Evolutionary conservation across 2,797 vertebrate genomes (phyloP).

Genomic region (Hypotaenidia philippensis): DNA sequence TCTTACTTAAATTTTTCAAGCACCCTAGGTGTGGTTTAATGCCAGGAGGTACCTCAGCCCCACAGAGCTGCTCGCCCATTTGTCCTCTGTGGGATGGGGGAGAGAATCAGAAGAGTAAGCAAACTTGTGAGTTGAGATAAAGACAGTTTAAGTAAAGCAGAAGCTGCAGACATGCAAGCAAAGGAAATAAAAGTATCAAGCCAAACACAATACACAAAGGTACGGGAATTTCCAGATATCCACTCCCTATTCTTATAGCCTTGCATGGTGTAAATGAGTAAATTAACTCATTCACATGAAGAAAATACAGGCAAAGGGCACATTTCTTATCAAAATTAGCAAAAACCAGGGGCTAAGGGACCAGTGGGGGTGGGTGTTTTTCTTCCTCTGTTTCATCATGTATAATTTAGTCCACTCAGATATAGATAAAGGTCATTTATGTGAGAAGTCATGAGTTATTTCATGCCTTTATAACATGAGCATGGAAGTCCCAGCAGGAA

Average conservation of each 20-base stretch:
- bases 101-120: neutral
- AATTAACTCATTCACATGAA: neutral
- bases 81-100: neutral
- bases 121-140: neutral
- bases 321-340: neutral
- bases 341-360: neutral
- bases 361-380: neutral
- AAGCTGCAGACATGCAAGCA: neutral
- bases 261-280: neutral
- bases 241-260: neutral
- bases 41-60: neutral
- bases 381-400: neutral
- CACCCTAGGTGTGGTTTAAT: neutral
- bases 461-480: neutral
- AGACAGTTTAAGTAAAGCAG: neutral
- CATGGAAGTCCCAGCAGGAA: neutral
- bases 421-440: neutral
- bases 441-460: neutral
- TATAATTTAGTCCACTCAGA: neutral
- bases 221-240: neutral
- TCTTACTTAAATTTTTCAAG: neutral
- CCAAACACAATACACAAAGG: neutral
- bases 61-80: rapidly evolving
- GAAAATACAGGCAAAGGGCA: neutral
- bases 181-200: neutral